phyloP scores from a whole-genome alignment of 1,140 invertebrate species.

The Bombus confusus region DNA sequence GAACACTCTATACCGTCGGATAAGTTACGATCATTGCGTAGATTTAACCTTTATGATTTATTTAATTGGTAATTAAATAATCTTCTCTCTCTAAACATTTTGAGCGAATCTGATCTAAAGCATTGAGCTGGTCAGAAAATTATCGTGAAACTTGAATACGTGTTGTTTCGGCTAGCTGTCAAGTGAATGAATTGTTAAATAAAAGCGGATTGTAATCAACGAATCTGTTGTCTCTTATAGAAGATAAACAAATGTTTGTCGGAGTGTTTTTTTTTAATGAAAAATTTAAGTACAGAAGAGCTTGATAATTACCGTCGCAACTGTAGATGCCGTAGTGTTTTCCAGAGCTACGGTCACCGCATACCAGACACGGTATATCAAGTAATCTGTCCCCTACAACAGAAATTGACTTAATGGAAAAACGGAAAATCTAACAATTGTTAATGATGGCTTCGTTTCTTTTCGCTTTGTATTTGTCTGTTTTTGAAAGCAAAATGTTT shows the following conservation, averaged over 20 bases:
- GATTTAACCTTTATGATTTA: background rate
- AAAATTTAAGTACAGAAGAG: constrained; percentile 40
- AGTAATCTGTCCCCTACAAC: constrained; percentile 93
- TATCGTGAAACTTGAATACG: background rate
- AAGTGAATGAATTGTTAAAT: background rate
- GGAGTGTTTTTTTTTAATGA: background rate
- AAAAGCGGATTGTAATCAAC: constrained; percentile 26
- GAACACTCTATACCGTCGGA: background rate
- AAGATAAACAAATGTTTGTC: background rate
- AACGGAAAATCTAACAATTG: background rate
- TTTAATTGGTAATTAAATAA: background rate
- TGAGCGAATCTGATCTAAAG: background rate
- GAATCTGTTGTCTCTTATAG: constrained; percentile 19
- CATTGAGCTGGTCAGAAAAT: background rate
- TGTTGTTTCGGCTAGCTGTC: background rate
- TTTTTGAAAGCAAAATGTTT: background rate
- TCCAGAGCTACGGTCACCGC: constrained; percentile 97
- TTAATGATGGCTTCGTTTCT: background rate
- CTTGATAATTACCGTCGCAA: constrained; percentile 92
- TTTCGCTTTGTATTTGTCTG: background rate
- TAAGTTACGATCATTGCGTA: background rate
- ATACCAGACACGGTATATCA: constrained; percentile 98
- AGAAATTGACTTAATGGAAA: constrained; percentile 50
- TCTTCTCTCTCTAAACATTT: background rate
- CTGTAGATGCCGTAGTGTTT: constrained; percentile 99